Evolutionary conservation across 1,140 invertebrate species (phyloP), one percentile per base, ranked within the genome.

Genomic region (Penaeus indicus): DNA sequence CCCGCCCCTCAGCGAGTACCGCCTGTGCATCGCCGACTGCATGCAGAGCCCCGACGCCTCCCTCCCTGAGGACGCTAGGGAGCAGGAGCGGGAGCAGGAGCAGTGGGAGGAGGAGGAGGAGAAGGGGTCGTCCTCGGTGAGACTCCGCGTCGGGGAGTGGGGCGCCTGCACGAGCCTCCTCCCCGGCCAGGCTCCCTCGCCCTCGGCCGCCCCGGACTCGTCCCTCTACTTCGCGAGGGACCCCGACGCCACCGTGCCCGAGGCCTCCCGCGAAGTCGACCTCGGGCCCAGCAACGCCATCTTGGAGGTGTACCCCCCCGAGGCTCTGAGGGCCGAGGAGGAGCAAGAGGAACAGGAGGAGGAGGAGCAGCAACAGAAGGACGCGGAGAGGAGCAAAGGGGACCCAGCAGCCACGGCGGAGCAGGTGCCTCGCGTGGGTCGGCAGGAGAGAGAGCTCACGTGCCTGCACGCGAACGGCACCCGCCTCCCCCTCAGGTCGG

Each of bases 401-500:
- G 60, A 63, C 27, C 27, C 78, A 54, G 38, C 38, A 42, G 38
- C 4, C 4, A 5, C 11, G 54, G 2, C 10, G 54, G 54, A 54
- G 54, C 54, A 54, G 54, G 54, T 54, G 5, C 86, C 86, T 22
- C 63, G 19, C 10, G 86, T 88, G 13, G 86, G 86, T 2, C 80
- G 81, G 7, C 86, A 88, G 38, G 86, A 88, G 62, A 61, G 86
- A 21, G 21, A 82, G 60, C 67, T 88, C 38, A 78, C 81, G 19
- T 88, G 86, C 42, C 67, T 88, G 13, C 86, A 88, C 86, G 27
- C 25, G 8, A 88, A 88, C 60, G 86, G 86, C 27, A 88, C 86
- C 13, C 80, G 67, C 18, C 86, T 88, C 38, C 78, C 81, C 13
- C 86, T 88, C 47, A 88, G 86, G 54, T 54, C 54, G 16, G 54